phyloP scores from a whole-genome alignment of 2,888 invertebrate species.

The Eristalis arbustorum region DNA sequence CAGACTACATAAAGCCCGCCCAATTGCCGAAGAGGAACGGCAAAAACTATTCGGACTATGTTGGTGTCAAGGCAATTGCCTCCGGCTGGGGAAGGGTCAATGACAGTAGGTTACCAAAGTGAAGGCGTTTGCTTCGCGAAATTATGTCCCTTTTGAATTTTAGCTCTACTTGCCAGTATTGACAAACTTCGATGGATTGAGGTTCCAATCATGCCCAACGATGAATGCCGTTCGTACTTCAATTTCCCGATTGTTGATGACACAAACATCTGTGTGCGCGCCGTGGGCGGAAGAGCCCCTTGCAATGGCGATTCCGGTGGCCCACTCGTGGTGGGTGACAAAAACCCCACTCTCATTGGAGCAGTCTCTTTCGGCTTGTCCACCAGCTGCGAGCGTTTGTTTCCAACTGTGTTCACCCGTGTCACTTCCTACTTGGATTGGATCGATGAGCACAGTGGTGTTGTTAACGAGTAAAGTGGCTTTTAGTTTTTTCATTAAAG shows the following conservation, averaged over 20 bases:
- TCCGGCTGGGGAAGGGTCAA: conserved; percentile 80
- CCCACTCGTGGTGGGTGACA: conserved; percentile 75
- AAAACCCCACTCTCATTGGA: conserved; percentile 74
- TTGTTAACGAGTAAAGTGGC: conserved; percentile 72
- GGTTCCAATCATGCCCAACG: conserved; percentile 73
- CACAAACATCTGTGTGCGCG: conserved; percentile 75
- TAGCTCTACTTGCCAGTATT: conserved; percentile 70
- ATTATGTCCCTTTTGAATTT: neutral
- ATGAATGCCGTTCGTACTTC: conserved; percentile 72
- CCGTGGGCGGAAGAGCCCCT: conserved; percentile 72
- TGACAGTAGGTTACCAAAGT: conserved; percentile 72
- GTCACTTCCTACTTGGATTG: conserved; percentile 76
- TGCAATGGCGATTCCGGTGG: conserved; percentile 79
- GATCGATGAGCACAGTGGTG: conserved; percentile 75
- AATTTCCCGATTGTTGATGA: conserved; percentile 47
- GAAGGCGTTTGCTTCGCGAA: neutral
- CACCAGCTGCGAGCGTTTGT: conserved; percentile 76
- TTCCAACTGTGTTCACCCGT: conserved; percentile 78
- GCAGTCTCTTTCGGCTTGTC: conserved; percentile 76
- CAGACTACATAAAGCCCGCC: conserved; percentile 73
- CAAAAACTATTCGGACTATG: conserved; percentile 74
- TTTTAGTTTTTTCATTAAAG: too few species aligned
- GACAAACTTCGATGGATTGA: conserved; percentile 72
- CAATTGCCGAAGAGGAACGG: conserved; percentile 72
- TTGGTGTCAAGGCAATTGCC: conserved; percentile 75